Percentiles rank a stretch among this genome's conserved stretches.
phyloP scores from a whole-genome alignment of 2,888 invertebrate species.

The Cryptocephalus moraei region DNA sequence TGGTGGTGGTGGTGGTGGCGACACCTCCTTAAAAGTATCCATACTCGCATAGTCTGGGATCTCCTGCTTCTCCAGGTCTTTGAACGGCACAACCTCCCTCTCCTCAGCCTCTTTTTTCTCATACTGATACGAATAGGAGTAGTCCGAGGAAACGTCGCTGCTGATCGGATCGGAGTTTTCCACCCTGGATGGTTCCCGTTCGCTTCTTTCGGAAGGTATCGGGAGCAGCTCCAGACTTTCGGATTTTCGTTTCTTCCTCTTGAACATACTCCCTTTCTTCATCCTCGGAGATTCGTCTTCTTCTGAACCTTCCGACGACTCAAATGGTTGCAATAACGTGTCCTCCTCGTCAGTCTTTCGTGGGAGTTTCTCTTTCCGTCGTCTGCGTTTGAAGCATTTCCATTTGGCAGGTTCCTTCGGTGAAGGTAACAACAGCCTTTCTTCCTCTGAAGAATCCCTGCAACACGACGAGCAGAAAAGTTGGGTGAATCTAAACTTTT shows the following conservation, averaged over 20 bases:
- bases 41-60: conserved; percentile 32
- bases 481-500: neutral
- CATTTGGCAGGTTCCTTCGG: neutral
- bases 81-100: conserved; percentile 10
- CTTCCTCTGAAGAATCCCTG: conserved; percentile 32
- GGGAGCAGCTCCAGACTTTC: too few species aligned
- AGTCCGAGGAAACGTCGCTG: conserved; percentile 22
- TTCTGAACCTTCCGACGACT: too few species aligned
- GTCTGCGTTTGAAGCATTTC: neutral
- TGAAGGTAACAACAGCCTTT: conserved; percentile 1
- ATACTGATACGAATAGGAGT: conserved; percentile 33
- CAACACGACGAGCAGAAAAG: neutral
- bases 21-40: conserved; percentile 13
- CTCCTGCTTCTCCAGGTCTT: conserved; percentile 31
- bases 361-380: too few species aligned
- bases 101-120: conserved; percentile 15
- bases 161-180: conserved; percentile 6
- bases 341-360: too few species aligned
- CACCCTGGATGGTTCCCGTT: too few species aligned
- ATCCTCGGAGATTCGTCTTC: too few species aligned
- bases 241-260: too few species aligned
- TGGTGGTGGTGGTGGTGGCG: neutral
- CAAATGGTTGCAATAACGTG: too few species aligned
- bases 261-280: too few species aligned
- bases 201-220: too few species aligned